Evolutionary conservation across 2,113 vertebrate genomes (phyloP).

Genomic region (Eulemur rufifrons): DNA sequence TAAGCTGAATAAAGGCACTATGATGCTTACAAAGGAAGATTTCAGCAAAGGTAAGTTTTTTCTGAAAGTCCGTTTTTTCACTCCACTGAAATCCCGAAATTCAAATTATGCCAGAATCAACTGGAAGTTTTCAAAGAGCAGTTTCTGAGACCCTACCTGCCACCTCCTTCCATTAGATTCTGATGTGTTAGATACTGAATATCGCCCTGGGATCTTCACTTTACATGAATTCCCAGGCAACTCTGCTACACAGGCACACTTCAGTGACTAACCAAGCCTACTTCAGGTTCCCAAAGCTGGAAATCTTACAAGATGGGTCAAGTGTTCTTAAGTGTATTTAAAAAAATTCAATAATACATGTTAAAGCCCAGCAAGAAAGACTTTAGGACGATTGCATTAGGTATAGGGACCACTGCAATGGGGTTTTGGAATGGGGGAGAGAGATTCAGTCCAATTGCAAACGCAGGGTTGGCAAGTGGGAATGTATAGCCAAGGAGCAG

Average conservation of each 20-base stretch:
- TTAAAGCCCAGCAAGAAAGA: neutral
- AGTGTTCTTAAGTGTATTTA: neutral
- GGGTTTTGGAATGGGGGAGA: neutral
- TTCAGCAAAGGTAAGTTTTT: neutral
- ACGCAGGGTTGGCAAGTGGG: neutral
- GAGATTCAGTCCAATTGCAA: neutral
- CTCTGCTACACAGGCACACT: neutral
- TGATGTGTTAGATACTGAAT: neutral
- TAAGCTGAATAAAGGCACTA: neutral
- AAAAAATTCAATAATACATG: neutral
- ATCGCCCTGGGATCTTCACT: neutral
- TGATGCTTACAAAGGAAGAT: neutral
- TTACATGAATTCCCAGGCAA: neutral
- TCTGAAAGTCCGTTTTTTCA: neutral
- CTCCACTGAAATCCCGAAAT: neutral
- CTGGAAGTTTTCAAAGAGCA: neutral
- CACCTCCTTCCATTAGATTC: neutral
- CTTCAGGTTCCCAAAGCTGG: neutral
- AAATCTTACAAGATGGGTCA: neutral
- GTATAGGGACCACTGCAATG: neutral
- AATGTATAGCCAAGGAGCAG: neutral
- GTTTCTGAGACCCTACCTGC: neutral
- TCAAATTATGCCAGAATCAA: neutral
- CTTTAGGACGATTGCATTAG: neutral
- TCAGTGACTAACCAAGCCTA: neutral